A percentile compares a stretch with the other conserved stretches of the same genome.
These are phyloP conservation scores for Epinephelus awoara DNA, from an alignment of 2,797 vertebrate genomes.

Conservation along the genomic window DNA sequence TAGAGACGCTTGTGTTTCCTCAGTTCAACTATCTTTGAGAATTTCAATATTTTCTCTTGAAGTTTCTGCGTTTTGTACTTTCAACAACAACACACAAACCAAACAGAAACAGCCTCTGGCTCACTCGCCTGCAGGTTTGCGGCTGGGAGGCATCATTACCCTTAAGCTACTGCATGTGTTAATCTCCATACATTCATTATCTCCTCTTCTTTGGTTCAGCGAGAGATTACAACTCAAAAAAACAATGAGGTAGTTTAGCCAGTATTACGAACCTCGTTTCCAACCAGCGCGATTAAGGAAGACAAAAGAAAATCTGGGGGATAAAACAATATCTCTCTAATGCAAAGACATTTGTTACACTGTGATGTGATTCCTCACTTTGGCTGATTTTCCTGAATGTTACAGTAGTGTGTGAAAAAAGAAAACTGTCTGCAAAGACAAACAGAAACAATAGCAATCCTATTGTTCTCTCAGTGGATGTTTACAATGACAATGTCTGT, in stretches of 20 bases:
- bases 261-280: slow-evolving; percentile 55
- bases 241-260: slow-evolving; percentile 65
- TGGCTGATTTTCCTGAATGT: slow-evolving; percentile 24
- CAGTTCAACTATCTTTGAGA: background rate
- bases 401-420: background rate
- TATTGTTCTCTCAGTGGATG: slow-evolving; percentile 53
- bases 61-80: background rate
- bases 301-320: slow-evolving; percentile 53
- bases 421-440: slow-evolving; percentile 3
- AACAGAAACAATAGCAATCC: slow-evolving; percentile 42
- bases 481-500: slow-evolving; percentile 54
- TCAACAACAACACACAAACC: background rate
- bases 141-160: slow-evolving; percentile 4
- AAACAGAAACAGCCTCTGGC: background rate
- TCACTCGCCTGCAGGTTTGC: slow-evolving; percentile 23
- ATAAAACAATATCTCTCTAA: slow-evolving; percentile 34
- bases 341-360: slow-evolving; percentile 22
- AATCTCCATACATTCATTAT: slow-evolving; percentile 69
- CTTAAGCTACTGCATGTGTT: slow-evolving; percentile 45
- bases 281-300: slow-evolving; percentile 29
- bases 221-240: slow-evolving; percentile 67
- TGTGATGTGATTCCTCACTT: slow-evolving; percentile 28
- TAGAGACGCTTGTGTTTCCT: background rate
- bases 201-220: slow-evolving; percentile 51
- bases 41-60: background rate